phyloP scores from a whole-genome alignment of 2,797 vertebrate genomes.

The Triplophysa yarkandensis region DNA sequence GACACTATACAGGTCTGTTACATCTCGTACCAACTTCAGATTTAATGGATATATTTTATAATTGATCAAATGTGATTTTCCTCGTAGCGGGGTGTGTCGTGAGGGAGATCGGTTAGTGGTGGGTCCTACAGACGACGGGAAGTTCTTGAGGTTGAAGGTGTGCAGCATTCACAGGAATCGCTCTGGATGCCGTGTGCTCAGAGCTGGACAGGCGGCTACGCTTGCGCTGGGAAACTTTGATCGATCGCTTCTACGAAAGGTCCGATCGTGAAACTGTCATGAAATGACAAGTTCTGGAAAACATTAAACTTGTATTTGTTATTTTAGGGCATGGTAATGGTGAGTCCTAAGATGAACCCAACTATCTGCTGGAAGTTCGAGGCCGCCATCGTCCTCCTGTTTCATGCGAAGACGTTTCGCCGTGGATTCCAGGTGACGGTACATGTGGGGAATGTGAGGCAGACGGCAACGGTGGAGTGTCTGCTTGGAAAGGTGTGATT shows the following conservation, averaged over 20 bases:
- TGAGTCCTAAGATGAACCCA: constrained; percentile 96
- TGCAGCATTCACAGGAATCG: constrained; percentile 97
- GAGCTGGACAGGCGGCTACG: constrained; percentile 93
- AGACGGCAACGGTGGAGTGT: constrained; percentile 90
- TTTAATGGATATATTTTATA: not conserved
- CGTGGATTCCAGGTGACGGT: constrained; percentile 95
- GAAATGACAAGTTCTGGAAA: not conserved
- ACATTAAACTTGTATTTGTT: not conserved
- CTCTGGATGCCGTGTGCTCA: constrained; percentile 89
- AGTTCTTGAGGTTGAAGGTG: constrained; percentile 89
- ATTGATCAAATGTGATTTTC: not conserved
- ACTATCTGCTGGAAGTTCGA: constrained; percentile 95
- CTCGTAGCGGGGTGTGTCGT: constrained; percentile 88
- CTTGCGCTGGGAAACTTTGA: constrained; percentile 91
- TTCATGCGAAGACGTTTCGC: constrained; percentile 94
- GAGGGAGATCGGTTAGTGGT: constrained; percentile 94
- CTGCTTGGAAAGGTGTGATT: constrained; percentile 89
- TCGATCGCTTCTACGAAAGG: constrained; percentile 92
- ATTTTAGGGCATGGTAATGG: constrained; percentile 95
- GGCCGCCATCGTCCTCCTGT: constrained; percentile 92
- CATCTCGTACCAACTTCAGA: not conserved
- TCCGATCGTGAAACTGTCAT: constrained; percentile 58
- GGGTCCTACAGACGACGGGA: constrained; percentile 89
- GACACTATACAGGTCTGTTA: constrained; percentile 87
- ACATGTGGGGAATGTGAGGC: constrained; percentile 92